Evolutionary conservation across 2,888 invertebrate genomes (phyloP).

Genomic region (Lobophora halterata): DNA sequence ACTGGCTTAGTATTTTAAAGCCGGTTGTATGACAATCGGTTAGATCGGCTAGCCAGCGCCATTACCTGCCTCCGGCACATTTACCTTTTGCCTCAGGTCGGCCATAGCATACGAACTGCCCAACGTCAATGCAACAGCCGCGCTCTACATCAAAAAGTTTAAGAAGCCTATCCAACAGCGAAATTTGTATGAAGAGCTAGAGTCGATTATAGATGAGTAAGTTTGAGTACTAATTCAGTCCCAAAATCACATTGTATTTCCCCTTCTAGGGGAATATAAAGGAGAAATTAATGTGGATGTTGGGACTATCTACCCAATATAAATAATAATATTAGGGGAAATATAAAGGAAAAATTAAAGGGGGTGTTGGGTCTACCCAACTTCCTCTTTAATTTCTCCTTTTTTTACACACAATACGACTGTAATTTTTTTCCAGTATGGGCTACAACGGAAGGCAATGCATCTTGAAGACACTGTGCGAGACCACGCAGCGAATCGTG

Average conservation of each 20-base stretch:
- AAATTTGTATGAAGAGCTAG: constrained; percentile 85
- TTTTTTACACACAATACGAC: no score
- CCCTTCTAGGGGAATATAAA: no score
- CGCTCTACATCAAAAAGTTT: constrained; percentile 50
- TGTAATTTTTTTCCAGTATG: constrained; percentile 82
- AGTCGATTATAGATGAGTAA: constrained; percentile 85
- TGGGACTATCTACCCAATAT: no score
- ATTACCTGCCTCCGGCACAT: constrained; percentile 58
- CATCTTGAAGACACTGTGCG: constrained; percentile 84
- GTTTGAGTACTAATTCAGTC: no score
- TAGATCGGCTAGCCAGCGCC: constrained; percentile 79
- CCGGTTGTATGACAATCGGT: constrained; percentile 82
- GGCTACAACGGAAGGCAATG: constrained; percentile 85
- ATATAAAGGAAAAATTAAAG: no score
- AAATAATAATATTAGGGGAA: no score
- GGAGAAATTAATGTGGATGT: no score
- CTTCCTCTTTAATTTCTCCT: no score
- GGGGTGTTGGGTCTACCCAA: no score
- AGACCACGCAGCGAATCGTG: constrained; percentile 81
- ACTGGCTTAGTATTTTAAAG: no score
- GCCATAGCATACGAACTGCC: constrained; percentile 84
- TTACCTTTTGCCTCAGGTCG: constrained; percentile 79
- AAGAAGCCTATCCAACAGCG: constrained; percentile 76
- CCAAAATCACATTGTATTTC: no score
- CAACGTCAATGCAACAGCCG: constrained; percentile 72